A percentile compares a stretch with the other conserved stretches of the same genome.
phyloP scores from a whole-genome alignment of 2,113 vertebrate species.

The Paracyprichromis sp. region DNA sequence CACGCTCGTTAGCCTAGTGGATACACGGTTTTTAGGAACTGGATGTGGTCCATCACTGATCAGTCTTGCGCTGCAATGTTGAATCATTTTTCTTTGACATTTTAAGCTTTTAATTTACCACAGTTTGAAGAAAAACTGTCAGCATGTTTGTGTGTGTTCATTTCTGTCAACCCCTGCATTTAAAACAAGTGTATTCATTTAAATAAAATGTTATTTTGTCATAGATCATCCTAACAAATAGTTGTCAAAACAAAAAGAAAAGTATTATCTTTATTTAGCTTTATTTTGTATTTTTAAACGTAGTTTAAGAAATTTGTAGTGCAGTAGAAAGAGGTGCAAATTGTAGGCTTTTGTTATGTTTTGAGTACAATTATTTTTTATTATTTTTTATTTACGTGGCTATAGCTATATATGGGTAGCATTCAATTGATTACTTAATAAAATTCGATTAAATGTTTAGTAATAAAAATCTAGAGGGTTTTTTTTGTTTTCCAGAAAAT shows the following conservation, averaged over 20 bases:
- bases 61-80: background rate
- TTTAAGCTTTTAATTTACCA: background rate
- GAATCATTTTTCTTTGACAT: background rate
- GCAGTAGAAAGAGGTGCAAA: background rate
- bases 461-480: background rate
- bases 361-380: background rate
- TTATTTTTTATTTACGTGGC: background rate
- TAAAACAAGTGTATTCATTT: background rate
- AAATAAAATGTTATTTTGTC: background rate
- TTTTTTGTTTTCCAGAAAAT: background rate
- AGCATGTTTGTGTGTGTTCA: background rate
- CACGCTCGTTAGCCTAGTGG: background rate
- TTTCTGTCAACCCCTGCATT: background rate
- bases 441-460: background rate
- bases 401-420: background rate
- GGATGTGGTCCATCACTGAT: background rate
- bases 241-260: background rate
- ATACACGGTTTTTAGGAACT: background rate
- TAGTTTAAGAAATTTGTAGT: background rate
- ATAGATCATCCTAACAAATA: background rate
- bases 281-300: background rate
- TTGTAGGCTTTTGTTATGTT: background rate
- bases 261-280: background rate
- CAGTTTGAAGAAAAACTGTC: background rate
- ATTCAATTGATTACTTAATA: background rate